These are phyloP conservation scores for Pachymerium ferrugineum DNA, from an alignment of 2,888 invertebrate genomes.

Conservation along the genomic window DNA sequence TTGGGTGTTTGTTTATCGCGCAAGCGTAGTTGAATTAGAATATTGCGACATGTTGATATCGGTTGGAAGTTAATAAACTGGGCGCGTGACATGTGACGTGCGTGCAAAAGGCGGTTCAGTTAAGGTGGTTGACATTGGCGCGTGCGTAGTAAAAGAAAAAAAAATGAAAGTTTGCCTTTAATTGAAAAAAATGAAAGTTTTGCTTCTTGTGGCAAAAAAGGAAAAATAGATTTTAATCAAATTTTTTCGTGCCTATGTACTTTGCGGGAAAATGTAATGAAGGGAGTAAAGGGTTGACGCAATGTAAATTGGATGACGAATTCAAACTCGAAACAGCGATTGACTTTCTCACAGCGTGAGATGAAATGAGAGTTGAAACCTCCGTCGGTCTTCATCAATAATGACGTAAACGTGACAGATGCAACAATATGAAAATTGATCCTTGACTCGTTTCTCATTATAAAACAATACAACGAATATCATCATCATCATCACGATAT, in stretches of 20 bases:
- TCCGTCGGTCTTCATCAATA: background rate
- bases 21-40: background rate
- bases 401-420: conserved; percentile 1
- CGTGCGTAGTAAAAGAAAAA: background rate
- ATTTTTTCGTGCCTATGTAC: background rate
- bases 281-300: background rate
- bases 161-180: conserved; percentile 11
- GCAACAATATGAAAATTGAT: conserved; percentile 16
- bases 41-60: background rate
- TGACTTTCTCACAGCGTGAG: conserved; percentile 2
- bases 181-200: background rate
- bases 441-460: conserved; percentile 6
- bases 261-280: background rate
- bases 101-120: background rate
- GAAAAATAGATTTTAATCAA: background rate
- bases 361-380: background rate
- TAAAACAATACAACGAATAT: conserved; percentile 14
- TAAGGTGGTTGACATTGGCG: conserved; percentile 20
- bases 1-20: background rate
- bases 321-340: background rate
- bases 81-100: background rate
- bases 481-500: conserved; percentile 1
- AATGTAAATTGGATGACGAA: conserved; percentile 1
- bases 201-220: background rate
- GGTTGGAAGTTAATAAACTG: conserved; percentile 6